A percentile compares a stretch with the other conserved stretches of the same genome.
phyloP scores from a whole-genome alignment of 1,140 invertebrate genomes.

The Diploscapter pachys region DNA sequence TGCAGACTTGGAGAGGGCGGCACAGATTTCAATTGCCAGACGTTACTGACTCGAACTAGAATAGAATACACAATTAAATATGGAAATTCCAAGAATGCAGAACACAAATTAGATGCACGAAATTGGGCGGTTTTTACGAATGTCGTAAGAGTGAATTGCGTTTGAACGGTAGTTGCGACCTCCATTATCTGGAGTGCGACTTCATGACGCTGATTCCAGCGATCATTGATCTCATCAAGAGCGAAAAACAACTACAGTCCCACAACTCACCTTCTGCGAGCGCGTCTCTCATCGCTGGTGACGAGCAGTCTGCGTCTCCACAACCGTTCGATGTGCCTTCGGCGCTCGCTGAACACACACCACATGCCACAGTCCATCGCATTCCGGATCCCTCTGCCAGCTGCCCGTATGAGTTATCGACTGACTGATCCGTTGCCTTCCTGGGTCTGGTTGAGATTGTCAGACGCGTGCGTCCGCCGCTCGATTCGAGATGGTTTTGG shows the following conservation, averaged over 20 bases:
- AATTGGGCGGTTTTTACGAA: background rate
- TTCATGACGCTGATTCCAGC: background rate
- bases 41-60: no score
- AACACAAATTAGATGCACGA: background rate
- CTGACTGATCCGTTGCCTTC: background rate
- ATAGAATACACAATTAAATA: background rate
- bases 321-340: constrained; percentile 37
- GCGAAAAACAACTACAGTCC: background rate
- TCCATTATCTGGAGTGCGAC: no score
- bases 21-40: no score
- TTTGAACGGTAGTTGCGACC: background rate
- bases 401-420: constrained; percentile 6
- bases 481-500: no score
- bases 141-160: background rate
- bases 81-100: background rate
- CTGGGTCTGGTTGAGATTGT: background rate
- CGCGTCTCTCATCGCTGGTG: constrained; percentile 54
- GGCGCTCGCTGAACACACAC: constrained; percentile 39
- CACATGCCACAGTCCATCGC: constrained; percentile 41
- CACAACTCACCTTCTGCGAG: constrained; percentile 38
- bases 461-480: no score
- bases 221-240: background rate
- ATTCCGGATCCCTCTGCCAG: constrained; percentile 13
- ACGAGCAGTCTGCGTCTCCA: constrained; percentile 44
- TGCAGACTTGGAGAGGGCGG: no score